Evolutionary conservation across 2,797 vertebrate species (phyloP).

Genomic region (Chromobotia macracanthus): DNA sequence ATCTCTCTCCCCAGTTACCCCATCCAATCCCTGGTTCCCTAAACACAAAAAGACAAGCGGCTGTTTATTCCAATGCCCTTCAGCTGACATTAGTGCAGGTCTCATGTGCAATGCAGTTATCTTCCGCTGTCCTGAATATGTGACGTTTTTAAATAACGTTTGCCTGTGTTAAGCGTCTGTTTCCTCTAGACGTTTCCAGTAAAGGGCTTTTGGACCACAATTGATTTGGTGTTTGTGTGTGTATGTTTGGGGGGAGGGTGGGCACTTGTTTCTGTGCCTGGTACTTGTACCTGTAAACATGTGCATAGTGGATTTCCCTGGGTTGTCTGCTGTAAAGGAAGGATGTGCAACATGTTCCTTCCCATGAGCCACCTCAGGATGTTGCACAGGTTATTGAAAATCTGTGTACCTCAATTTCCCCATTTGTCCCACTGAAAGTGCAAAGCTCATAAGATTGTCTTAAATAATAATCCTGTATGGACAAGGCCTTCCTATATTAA

Average conservation of each 20-base stretch:
- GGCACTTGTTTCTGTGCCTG: constrained; percentile 33
- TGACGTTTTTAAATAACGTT: constrained; percentile 71
- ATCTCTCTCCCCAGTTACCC: constrained; percentile 57
- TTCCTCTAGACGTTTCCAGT: constrained; percentile 71
- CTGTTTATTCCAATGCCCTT: constrained; percentile 80
- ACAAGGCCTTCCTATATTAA: constrained; percentile 77
- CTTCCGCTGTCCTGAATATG: constrained; percentile 74
- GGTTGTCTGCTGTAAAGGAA: constrained; percentile 67
- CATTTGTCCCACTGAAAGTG: constrained; percentile 83
- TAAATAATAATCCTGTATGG: constrained; percentile 84
- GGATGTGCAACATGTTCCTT: constrained; percentile 65
- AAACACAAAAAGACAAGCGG: constrained; percentile 64
- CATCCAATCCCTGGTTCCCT: constrained; percentile 41
- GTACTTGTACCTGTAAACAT: constrained; percentile 74
- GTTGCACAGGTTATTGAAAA: constrained; percentile 77
- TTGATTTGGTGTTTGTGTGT: constrained; percentile 54
- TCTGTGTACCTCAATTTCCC: constrained; percentile 75
- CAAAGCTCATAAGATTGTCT: constrained; percentile 74
- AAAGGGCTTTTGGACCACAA: constrained; percentile 71
- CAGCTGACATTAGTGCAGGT: constrained; percentile 78
- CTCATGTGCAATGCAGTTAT: constrained; percentile 72
- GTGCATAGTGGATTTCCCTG: constrained; percentile 56
- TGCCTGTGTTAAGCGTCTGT: constrained; percentile 65
- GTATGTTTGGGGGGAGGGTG: constrained; percentile 12
- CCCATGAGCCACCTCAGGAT: constrained; percentile 69